Evolutionary conservation across 2,113 vertebrate genomes (phyloP), one percentile per base, ranked within the genome.

Genomic region (Lepisosteus oculatus): DNA sequence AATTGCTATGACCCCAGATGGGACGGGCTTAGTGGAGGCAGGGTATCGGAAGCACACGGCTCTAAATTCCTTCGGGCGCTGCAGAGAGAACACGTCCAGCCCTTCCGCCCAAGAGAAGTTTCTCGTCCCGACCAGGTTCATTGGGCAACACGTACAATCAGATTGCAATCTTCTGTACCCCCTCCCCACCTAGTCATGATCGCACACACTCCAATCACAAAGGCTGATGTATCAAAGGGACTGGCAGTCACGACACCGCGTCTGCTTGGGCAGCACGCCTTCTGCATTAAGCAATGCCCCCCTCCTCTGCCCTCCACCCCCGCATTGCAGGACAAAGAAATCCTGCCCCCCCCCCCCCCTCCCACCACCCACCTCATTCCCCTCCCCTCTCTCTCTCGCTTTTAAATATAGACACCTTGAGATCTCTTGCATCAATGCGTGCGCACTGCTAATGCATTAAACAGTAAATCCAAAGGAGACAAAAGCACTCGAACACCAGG

Each of bases 121-220:
- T 62, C 66, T 43, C 62, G 73, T 29, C 57, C 62, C 79, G 81
- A 83, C 61, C 76, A 78, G 74, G 76, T 84, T 80, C 72, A 80
- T 83, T 81, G 76, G 68, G 72, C 68, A 75, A 76, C 43, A 15
- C 0, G 15, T 17, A n/a, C 13, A 14, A 13, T 17, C 72, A 47
- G 29, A 17, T 51, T 56, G 11, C 15, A 51, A 69, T 5, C 12
- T 8, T 9, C 67, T 13, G 76, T 77, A 55, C 12, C 73, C 68
- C 15, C 42, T 15, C 51, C 55, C 71, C 69, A 78, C 81, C 69
- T 74, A 74, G 85, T 87, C 88, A 84, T 81, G 77, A 90, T 64
- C 76, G 29, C 77, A 69, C 71, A 78, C 78, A 78, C 82, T 88
- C 78, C 66, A 87, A 86, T 82, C 88, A 89, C 82, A 83, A 86